Base-by-base conservation (phyloP, 2,888 invertebrate species). In the Sarcophaga variegata region DNA sequence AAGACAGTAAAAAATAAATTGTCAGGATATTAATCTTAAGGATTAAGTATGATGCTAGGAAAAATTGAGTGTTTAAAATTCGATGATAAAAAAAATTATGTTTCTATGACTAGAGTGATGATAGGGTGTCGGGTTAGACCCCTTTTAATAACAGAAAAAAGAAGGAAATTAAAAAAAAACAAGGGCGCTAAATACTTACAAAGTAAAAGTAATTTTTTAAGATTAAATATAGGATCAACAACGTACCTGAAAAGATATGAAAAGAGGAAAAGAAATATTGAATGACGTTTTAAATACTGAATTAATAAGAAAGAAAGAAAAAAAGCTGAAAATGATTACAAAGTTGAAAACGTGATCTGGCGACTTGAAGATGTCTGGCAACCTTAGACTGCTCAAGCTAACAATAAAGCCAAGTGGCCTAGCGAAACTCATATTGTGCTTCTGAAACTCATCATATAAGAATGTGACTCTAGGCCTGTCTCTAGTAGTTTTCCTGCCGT, bases 181-280 rank as follows among this genome's bases (percentile, higher is more conserved):
- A 25, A 37, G 22, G n/a, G 47, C 12, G 20, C 54, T 14, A 59
- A 78, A 59, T 47, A 77, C 82, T 82, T 71, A 82, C 76, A 59
- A 1, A 37, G 5, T 63, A 60, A 37, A 37, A 37, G 37, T 37
- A 37, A 37, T 37, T 37, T 37, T 66, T 60, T 4, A 22, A 63
- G 54, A 12, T 6, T 14, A 60, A 72, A 14, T 2, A n/a, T 17
- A 27, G 4, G 3, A n/a, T 11, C 1, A 72, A 83, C 66, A 37
- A 37, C 37, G n/a, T 78, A 83, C 78, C 83, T 83, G 78, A 27
- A 83, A 83, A 37, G 66, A 83, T 17, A 82, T 11, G 63, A 37
- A 1, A 81, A 71, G 4, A 45, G 59, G 27, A 37, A 37, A 37
- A 2, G 0, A 37, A 8, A 37, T 37, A 37, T 37, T 37, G 2